These are phyloP conservation scores for Dicentrarchus labrax DNA, from an alignment of 2,113 vertebrate species.

Conservation along the genomic window DNA sequence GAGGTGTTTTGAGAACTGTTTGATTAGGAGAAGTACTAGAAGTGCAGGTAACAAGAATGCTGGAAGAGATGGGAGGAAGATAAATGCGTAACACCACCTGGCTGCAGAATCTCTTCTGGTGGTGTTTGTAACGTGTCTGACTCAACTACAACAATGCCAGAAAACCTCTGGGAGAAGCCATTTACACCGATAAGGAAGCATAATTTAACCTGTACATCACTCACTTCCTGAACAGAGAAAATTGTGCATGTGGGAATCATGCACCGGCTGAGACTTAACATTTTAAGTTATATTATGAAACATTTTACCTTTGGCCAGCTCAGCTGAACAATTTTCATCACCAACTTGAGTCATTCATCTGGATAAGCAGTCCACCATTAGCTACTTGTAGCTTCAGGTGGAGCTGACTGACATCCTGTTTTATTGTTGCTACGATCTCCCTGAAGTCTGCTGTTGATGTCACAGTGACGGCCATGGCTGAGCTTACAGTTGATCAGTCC, in stretches of 20 bases:
- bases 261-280: conserved; percentile 3
- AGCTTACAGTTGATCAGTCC: conserved; percentile 9
- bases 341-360: neutral
- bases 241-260: neutral
- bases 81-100: conserved; percentile 30
- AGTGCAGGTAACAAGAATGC: conserved; percentile 6
- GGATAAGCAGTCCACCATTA: neutral
- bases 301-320: conserved; percentile 1
- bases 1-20: conserved; percentile 24
- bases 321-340: conserved; percentile 3
- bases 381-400: neutral
- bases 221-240: neutral
- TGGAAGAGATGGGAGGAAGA: conserved; percentile 22
- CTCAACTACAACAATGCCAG: conserved; percentile 21
- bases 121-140: conserved; percentile 41
- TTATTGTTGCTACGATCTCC: conserved; percentile 11
- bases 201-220: conserved; percentile 16
- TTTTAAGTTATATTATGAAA: neutral
- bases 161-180: conserved; percentile 24
- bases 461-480: neutral
- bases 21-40: conserved; percentile 14
- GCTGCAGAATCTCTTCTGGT: conserved; percentile 12
- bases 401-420: conserved; percentile 9
- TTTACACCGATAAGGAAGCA: neutral
- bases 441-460: conserved; percentile 4